Evolutionary conservation across 2,888 invertebrate genomes (phyloP).

Genomic region (Lasioglossum leucozonium): DNA sequence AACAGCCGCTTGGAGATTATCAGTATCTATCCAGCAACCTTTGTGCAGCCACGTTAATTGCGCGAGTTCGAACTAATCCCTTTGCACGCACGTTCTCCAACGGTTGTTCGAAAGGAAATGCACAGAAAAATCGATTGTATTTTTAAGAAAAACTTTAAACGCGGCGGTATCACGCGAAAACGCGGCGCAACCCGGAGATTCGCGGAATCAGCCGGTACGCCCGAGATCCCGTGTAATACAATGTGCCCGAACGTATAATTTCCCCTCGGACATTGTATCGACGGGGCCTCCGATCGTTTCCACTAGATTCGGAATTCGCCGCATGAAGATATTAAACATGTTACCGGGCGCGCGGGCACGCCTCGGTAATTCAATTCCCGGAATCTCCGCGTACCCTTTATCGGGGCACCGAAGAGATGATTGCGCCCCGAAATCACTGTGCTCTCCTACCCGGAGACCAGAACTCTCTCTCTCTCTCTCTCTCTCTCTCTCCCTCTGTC

Average conservation of each 20-base stretch:
- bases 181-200: constrained; percentile 15
- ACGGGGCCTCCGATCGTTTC: constrained; percentile 18
- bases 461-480: not conserved
- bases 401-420: constrained; percentile 26
- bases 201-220: constrained; percentile 19
- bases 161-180: constrained; percentile 12
- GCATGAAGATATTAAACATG: constrained; percentile 47
- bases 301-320: constrained; percentile 7
- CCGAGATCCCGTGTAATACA: constrained; percentile 21
- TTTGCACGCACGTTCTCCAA: not conserved
- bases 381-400: constrained; percentile 38
- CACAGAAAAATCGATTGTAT: not conserved
- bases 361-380: constrained; percentile 53
- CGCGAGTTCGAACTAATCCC: not conserved
- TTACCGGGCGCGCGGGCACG: constrained; percentile 45
- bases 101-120: not conserved
- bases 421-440: constrained; percentile 42
- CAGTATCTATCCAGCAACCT: too few species aligned
- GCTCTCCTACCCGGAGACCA: not conserved
- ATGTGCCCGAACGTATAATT: constrained; percentile 40
- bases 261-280: constrained; percentile 34
- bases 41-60: too few species aligned
- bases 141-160: not conserved
- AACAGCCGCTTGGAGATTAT: too few species aligned
- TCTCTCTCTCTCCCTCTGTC: not conserved